Base-by-base conservation (phyloP, 2,797 vertebrate genomes). In the Lepus oiostolus region DNA sequence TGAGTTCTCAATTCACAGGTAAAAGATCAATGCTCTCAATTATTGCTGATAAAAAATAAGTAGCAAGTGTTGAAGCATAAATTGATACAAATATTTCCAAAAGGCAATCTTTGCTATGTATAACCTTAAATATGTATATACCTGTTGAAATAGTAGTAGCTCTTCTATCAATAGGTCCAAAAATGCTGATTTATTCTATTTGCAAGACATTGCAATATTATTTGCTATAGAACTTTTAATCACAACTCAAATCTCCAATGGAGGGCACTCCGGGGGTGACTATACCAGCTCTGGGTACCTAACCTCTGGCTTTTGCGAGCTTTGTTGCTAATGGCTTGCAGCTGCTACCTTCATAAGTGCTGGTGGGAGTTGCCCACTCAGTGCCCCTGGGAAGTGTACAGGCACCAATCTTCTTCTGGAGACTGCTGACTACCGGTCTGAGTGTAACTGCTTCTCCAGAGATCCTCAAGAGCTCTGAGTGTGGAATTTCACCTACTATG, bases 141-240 rank as follows among this genome's bases (percentile, higher is more conserved):
- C 60, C 38, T 52, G 6, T 63, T 21, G 13, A 30, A 71, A 91
- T 11, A 91, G 17, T 52, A 92, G 88, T 17, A 74, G 0, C 26
- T 81, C 24, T 70, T 38, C 35, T 83, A 63, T 67, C 38, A 80
- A 47, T 47, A 28, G 12, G 8, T 72, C 13, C 60, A 24, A 58
- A 95, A 93, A 74, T 50, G 68, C 88, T 90, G 52, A 70, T 35
- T 74, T 91, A 88, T 76, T 68, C 42, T 47, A 47, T 47, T 47
- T 47, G 42, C 42, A 92, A 95, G 74, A 54, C 60, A 54, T 10
- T 2, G 21, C 71, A 80, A 26, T 91, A 70, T 42, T 85, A 28
- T 95, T 38, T 79, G 83, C 62, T 82, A 17, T 30, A 84, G 28
- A 63, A 7, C 47, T 68, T 67, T 81, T 60, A 75, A 72, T 4